A percentile compares a stretch with the other conserved stretches of the same genome.
phyloP scores from a whole-genome alignment of 2,888 invertebrate genomes.

The Yponomeuta cagnagella region DNA sequence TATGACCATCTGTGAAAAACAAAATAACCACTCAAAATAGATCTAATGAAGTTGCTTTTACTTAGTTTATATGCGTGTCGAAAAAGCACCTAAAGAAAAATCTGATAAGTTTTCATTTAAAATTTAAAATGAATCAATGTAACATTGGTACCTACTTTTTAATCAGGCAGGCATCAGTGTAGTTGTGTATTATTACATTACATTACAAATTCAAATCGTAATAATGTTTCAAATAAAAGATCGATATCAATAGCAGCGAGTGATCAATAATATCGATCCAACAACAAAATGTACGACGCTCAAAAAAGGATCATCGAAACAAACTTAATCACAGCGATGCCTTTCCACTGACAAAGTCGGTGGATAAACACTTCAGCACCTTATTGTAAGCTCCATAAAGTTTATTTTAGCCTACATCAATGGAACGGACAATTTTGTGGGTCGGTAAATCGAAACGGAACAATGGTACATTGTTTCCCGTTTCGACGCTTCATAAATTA shows the following conservation, averaged over 20 bases:
- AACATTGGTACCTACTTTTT: neutral
- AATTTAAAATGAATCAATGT: neutral
- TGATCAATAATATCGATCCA: conserved; percentile 7
- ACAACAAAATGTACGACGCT: conserved; percentile 1
- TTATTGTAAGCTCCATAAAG: neutral
- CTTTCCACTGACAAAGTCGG: neutral
- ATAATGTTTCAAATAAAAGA: conserved; percentile 7
- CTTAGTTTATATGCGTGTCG: neutral
- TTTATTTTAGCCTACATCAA: neutral
- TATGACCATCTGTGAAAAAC: too few species aligned
- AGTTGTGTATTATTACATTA: conserved; percentile 20
- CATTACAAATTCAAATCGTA: conserved; percentile 9
- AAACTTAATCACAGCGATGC: neutral
- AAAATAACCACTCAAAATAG: too few species aligned
- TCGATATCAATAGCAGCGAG: conserved; percentile 8
- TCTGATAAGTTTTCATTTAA: neutral
- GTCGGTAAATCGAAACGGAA: conserved; percentile 5
- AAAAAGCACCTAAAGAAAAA: neutral
- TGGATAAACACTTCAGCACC: neutral
- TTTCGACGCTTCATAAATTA: conserved; percentile 51
- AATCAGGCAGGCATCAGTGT: conserved; percentile 19
- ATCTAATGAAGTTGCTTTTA: too few species aligned
- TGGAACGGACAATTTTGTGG: neutral
- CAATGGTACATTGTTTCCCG: conserved; percentile 48
- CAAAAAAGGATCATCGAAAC: conserved; percentile 5